Percentiles rank a stretch among this genome's conserved stretches.
Evolutionary conservation across 2,797 vertebrate genomes (phyloP).

Genomic region (Esox masquinongy): DNA sequence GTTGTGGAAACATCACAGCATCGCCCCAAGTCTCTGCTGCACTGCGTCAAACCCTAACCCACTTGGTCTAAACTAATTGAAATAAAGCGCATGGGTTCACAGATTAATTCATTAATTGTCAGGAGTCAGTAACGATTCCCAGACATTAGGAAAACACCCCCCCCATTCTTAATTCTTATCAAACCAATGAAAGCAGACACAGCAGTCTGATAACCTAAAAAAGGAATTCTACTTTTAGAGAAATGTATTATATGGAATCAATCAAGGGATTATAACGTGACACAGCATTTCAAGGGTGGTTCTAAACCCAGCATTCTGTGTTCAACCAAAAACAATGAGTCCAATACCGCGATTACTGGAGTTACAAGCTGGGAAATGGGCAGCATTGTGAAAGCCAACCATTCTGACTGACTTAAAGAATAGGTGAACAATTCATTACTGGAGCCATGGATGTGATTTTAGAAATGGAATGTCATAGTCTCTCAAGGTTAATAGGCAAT

Average conservation of each 20-base stretch:
- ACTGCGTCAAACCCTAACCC: slow-evolving; percentile 13
- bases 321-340: background rate
- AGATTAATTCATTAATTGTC: slow-evolving; percentile 6
- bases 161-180: background rate
- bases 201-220: background rate
- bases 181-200: background rate
- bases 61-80: background rate
- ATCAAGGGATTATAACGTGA: slow-evolving; percentile 5
- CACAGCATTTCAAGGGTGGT: background rate
- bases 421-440: background rate
- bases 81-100: slow-evolving; percentile 1
- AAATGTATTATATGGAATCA: background rate
- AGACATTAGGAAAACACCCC: background rate
- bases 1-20: slow-evolving; percentile 11
- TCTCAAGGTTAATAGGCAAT: background rate
- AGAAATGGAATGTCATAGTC: background rate
- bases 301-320: background rate
- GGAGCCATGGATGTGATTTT: background rate
- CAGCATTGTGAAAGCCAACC: background rate
- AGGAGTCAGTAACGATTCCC: slow-evolving; percentile 8
- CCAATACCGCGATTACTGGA: too few species aligned
- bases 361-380: background rate
- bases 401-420: background rate
- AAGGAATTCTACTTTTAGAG: background rate
- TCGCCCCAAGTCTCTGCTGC: slow-evolving; percentile 3